A percentile compares a stretch with the other conserved stretches of the same genome.
phyloP scores from a whole-genome alignment of 2,888 invertebrate genomes.

The Netelia melanura region DNA sequence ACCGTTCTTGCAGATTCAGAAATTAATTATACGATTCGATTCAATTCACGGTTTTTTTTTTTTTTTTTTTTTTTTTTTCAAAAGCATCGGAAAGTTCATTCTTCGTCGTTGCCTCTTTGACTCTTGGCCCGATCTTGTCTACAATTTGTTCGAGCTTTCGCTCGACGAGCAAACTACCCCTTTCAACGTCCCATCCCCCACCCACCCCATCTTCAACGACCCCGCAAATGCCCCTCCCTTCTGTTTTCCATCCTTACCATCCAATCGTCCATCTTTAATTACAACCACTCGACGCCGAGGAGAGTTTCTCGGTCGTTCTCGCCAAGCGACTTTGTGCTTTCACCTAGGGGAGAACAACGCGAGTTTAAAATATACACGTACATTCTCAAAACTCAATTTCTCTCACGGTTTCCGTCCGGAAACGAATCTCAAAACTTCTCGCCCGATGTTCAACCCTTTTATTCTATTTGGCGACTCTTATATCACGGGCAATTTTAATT shows the following conservation, averaged over 20 bases:
- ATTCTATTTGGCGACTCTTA: slow-evolving; percentile 22
- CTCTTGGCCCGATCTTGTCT: slow-evolving; percentile 38
- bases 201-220: no score
- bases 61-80: slow-evolving; percentile 24
- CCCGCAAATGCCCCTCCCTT: background rate
- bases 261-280: slow-evolving; percentile 77
- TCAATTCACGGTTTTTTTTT: slow-evolving; percentile 10
- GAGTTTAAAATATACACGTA: background rate
- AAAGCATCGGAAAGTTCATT: slow-evolving; percentile 16
- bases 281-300: slow-evolving; percentile 75
- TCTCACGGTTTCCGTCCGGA: background rate
- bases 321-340: background rate
- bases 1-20: slow-evolving; percentile 6
- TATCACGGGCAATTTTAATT: background rate
- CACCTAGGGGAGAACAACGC: background rate
- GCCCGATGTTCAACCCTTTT: background rate
- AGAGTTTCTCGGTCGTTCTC: slow-evolving; percentile 32
- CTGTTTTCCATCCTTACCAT: slow-evolving; percentile 39
- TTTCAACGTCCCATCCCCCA: slow-evolving; percentile 1
- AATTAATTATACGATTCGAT: slow-evolving; percentile 42
- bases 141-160: slow-evolving; percentile 21
- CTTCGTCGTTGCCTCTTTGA: slow-evolving; percentile 38
- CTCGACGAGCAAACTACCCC: slow-evolving; percentile 25
- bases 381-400: slow-evolving; percentile 29
- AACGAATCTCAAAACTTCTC: background rate